These are phyloP conservation scores for Lymantria monacha DNA, from an alignment of 2,888 invertebrate genomes.

Conservation along the genomic window DNA sequence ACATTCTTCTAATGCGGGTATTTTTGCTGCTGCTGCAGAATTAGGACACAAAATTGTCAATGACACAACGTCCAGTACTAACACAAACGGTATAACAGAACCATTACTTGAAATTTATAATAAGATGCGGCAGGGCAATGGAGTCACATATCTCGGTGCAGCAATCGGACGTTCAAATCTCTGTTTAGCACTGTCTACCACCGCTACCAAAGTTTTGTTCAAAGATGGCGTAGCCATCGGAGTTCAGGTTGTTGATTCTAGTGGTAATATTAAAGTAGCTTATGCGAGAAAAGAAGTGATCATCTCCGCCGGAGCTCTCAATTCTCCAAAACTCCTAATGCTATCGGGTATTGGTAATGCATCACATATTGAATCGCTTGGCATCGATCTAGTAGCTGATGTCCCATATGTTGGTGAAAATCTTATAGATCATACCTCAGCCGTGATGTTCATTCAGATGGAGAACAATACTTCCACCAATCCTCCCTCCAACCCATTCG, in stretches of 20 bases:
- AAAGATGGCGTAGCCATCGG: constrained; percentile 9
- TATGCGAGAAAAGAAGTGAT: constrained; percentile 17
- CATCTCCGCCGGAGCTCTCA: constrained; percentile 11
- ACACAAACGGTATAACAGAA: neutral
- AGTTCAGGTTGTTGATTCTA: constrained; percentile 10
- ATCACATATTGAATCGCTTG: constrained; percentile 7
- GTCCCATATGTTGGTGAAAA: constrained; percentile 17
- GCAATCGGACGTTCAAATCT: neutral
- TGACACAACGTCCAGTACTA: constrained; percentile 13
- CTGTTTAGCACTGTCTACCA: neutral
- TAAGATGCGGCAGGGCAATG: neutral
- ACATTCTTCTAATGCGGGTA: fast-evolving
- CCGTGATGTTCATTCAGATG: constrained; percentile 7
- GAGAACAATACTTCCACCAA: constrained; percentile 1
- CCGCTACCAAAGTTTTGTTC: constrained; percentile 20
- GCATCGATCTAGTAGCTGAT: constrained; percentile 12
- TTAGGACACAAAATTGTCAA: constrained; percentile 9
- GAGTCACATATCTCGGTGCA: constrained; percentile 1
- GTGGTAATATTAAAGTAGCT: neutral
- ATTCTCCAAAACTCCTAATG: constrained; percentile 16
- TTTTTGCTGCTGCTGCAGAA: constrained; percentile 5
- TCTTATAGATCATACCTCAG: constrained; percentile 9
- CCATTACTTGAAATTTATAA: neutral
- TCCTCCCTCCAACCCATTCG: constrained; percentile 19
- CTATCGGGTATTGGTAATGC: constrained; percentile 17